Base-by-base conservation (phyloP, 2,888 invertebrate genomes). In the Serripes groenlandicus region DNA sequence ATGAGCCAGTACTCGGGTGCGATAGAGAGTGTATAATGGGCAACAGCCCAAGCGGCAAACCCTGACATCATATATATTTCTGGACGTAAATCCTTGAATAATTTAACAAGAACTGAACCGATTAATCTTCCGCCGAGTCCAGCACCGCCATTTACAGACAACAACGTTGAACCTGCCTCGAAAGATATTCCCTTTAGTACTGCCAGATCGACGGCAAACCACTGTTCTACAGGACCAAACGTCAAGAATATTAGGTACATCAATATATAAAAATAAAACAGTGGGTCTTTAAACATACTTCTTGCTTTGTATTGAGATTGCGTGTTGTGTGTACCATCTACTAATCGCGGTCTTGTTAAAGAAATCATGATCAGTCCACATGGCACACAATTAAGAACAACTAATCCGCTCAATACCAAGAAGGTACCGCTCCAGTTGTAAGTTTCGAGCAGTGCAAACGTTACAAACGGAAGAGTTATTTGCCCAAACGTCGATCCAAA, bases 381-480 rank as follows among this genome's bases (percentile, higher is more conserved):
- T 15, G 78, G 81, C n/a, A 81, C 49, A 54, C 85, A 62, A 26
- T 85, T 81, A 0, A 85, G 69, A 15, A 35, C 23, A 1, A 75
- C 26, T 5, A 81, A 30, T 9, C 49, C 77, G 34, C 81, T 62
- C 3, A 85, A 26, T 32, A 85, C 56, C 18, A 82, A 9, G 11
- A 85, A 32, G 30, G 64, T 30, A 3, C 85, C 85, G n/a, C 56
- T 68, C 85, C 85, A 85, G 3, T 60, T 56, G 37, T 74, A 85
- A 23, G 37, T 23, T 5, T 75, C 56, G 5, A 85, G 60, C 11
- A 85, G 74, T 28, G 77, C 73, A n/a, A 42, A 58, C 18, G 79
- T 66, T n/a, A 85, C 52, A 52, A 76, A 81, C 23, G 85, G 82
- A 30, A 82, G 34, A 5, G 58, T 28, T 21, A 75, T 79, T 28